Conservation (phyloP, 2,797 vertebrate species). For the Kryptolebias ocellatus region DNA sequence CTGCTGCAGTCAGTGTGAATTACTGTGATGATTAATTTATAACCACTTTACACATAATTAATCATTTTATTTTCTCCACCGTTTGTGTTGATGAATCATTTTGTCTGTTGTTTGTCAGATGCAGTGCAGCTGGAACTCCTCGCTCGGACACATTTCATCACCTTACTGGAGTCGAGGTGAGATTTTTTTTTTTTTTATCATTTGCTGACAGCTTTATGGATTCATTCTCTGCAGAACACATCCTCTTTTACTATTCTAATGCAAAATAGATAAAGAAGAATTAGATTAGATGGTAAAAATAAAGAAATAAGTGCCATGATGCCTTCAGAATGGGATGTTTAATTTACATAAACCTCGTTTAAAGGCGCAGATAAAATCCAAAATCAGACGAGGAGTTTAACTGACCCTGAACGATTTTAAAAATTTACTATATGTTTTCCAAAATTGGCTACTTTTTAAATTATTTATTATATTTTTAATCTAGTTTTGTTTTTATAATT, state of each 20-base stretch:
- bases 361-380: not conserved
- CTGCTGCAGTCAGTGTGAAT: too few species aligned
- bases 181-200: constrained; percentile 31
- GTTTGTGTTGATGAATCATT: not conserved
- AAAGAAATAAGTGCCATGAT: not conserved
- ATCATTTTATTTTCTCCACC: too few species aligned
- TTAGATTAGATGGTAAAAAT: constrained; percentile 4
- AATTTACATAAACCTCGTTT: not conserved
- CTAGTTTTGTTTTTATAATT: too few species aligned
- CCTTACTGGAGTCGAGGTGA: constrained; percentile 82
- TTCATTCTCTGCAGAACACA: constrained; percentile 9
- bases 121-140: constrained; percentile 77
- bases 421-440: not conserved
- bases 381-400: not conserved
- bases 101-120: constrained; percentile 66
- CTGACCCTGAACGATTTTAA: not conserved
- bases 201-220: constrained; percentile 22
- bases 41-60: too few species aligned
- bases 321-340: not conserved
- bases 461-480: not conserved
- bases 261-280: not conserved
- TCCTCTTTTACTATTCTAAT: not conserved
- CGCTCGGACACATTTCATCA: constrained; percentile 63
- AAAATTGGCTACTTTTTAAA: not conserved
- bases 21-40: too few species aligned